phyloP scores from a whole-genome alignment of 2,888 invertebrate genomes.

The Halocaridina rubra region DNA sequence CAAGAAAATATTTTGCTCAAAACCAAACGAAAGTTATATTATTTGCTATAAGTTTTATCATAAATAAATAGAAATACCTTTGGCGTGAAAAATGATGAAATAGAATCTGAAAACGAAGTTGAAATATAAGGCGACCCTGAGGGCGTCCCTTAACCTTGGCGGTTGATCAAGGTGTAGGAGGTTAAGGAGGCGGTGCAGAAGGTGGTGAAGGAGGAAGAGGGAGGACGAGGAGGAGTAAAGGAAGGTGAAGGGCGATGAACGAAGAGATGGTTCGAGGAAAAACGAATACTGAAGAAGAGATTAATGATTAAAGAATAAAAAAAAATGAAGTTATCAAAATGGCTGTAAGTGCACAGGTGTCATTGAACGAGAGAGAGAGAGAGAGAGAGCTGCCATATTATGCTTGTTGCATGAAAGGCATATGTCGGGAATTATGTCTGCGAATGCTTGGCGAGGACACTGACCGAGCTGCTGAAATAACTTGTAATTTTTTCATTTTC shows the following conservation, averaged over 20 bases:
- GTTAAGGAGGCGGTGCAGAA: not conserved
- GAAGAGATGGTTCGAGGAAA: not conserved
- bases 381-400: not conserved
- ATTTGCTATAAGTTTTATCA: no score
- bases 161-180: not conserved
- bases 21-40: no score
- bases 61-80: not conserved
- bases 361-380: not conserved
- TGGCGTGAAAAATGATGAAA: no score
- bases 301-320: no score
- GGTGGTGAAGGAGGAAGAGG: not conserved
- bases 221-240: not conserved
- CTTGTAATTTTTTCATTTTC: no score
- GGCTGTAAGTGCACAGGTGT: not conserved
- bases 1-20: no score
- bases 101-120: not conserved
- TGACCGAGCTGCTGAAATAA: no score
- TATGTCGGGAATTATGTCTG: no score
- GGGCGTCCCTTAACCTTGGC: slow-evolving; percentile 45
- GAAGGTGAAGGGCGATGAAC: not conserved
- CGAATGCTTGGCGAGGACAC: no score
- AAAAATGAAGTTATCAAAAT: no score
- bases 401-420: no score
- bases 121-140: slow-evolving; percentile 5
- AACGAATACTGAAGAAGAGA: no score